Base-by-base conservation (phyloP, 2,113 vertebrate genomes). In the Mirounga angustirostris region DNA sequence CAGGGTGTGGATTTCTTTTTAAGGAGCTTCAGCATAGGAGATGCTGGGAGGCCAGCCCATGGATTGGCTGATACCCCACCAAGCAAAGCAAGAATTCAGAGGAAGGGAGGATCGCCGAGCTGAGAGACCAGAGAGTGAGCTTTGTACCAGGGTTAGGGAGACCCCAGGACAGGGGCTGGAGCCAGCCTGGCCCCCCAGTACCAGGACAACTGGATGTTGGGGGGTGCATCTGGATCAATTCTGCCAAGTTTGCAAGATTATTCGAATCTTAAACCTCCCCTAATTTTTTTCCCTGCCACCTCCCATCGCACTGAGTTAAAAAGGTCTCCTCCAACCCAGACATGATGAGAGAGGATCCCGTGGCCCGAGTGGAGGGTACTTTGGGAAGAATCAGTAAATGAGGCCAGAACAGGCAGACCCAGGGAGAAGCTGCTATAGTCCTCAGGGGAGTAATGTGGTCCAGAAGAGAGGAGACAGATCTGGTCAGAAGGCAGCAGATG, bases 1-100 rank as follows among this genome's bases (percentile, higher is more conserved):
- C 61, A 98, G 96, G 87, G 61, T 80, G 15, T 89, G 76, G 91
- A 59, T 96, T 98, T 96, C 95, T 98, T 97, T 98, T 96, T 93
- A 97, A 98, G 95, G 94, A 98, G 74, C 26, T 96, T 59, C 58
- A 58, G 26, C 97, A 95, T 95, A 82, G 78, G 87, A n/a, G 52
- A 19, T 26, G 0, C 97, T 96, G 92, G 97, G 98, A 97, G 96
- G 80, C 92, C 96, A 96, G 96, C 95, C 95, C 3, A 2, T 96
- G 93, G 97, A 61, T 69, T 65, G 94, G 90, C 90, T 91, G 86
- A 94, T 74, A 81, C 89, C 59, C 80, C 83, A 91, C 85, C 81
- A 89, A 71, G 96, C 52, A 79, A 84, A 91, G 89, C 85, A 96
- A 82, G 91, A 80, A 81, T 4, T 67, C 95, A 89, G 84, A 98